phyloP scores from a whole-genome alignment of 2,888 invertebrate species.

The Phania funesta region DNA sequence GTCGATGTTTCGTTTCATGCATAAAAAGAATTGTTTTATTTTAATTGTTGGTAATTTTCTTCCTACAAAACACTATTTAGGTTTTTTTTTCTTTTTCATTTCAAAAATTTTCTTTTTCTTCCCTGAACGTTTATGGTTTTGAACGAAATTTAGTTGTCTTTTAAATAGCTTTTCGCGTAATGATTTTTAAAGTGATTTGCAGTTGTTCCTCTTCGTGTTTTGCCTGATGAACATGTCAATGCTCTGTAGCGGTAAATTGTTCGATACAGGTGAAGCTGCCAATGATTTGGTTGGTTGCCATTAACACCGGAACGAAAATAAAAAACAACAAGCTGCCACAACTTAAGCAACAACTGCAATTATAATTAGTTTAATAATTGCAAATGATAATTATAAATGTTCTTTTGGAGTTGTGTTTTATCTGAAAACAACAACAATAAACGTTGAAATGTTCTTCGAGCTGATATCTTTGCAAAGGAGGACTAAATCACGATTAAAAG shows the following conservation, averaged over 20 bases:
- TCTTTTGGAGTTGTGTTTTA: background rate
- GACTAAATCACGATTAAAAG: background rate
- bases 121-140: slow-evolving; percentile 25
- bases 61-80: background rate
- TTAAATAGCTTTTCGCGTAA: slow-evolving; percentile 5
- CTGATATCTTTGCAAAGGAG: background rate
- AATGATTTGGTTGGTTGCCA: slow-evolving; percentile 62
- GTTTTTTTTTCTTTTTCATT: background rate
- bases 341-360: slow-evolving; percentile 18
- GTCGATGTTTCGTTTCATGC: slow-evolving; percentile 2
- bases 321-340: background rate
- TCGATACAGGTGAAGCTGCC: slow-evolving; percentile 24
- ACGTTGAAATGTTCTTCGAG: background rate
- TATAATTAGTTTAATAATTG: slow-evolving; percentile 48
- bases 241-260: slow-evolving; percentile 66
- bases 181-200: slow-evolving; percentile 1
- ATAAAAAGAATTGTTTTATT: background rate
- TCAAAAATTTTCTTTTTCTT: slow-evolving; percentile 8
- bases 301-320: slow-evolving; percentile 64
- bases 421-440: background rate
- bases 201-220: slow-evolving; percentile 22
- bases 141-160: slow-evolving; percentile 30
- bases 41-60: slow-evolving; percentile 31
- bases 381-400: slow-evolving; percentile 40
- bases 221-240: slow-evolving; percentile 66